Percentiles rank a stretch among this genome's conserved stretches.
Evolutionary conservation across 64 coral and sea anemone species (phyloP).

Genomic region (Porites australiensis): DNA sequence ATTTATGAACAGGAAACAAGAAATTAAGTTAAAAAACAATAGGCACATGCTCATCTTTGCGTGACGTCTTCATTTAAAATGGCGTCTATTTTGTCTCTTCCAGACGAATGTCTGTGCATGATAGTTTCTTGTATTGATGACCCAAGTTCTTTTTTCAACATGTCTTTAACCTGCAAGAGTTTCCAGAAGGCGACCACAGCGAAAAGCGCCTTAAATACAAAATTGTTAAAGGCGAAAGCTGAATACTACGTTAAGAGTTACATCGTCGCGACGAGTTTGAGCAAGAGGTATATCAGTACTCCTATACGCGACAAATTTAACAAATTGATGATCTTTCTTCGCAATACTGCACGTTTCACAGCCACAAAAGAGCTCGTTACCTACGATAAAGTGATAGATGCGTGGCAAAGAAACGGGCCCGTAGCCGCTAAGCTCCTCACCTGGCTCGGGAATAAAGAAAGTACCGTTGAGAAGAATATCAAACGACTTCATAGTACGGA

Average conservation of each 20-base stretch:
- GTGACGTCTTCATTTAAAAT: background rate
- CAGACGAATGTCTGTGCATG: slow-evolving; percentile 36
- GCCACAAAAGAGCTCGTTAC: background rate
- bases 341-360: background rate
- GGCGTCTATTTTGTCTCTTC: slow-evolving; percentile 44
- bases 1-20: no score
- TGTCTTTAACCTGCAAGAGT: slow-evolving; percentile 62
- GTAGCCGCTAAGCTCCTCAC: slow-evolving; percentile 54
- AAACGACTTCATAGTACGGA: background rate
- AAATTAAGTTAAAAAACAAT: no score
- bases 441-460: background rate
- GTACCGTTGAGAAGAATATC: background rate
- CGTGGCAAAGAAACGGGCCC: slow-evolving; percentile 20
- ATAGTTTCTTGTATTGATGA: slow-evolving; percentile 47
- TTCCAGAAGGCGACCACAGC: slow-evolving; percentile 15
- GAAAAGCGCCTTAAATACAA: background rate
- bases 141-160: slow-evolving; percentile 5
- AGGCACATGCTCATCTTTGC: no score
- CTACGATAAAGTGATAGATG: slow-evolving; percentile 1
- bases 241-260: slow-evolving; percentile 56
- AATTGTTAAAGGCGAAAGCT: slow-evolving; percentile 38
- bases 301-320: background rate
- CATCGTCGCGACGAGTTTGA: background rate
- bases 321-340: background rate
- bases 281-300: background rate